Evolutionary conservation across 2,797 vertebrate species (phyloP), one percentile per base, ranked within the genome.

Genomic region (Ceryle rudis): DNA sequence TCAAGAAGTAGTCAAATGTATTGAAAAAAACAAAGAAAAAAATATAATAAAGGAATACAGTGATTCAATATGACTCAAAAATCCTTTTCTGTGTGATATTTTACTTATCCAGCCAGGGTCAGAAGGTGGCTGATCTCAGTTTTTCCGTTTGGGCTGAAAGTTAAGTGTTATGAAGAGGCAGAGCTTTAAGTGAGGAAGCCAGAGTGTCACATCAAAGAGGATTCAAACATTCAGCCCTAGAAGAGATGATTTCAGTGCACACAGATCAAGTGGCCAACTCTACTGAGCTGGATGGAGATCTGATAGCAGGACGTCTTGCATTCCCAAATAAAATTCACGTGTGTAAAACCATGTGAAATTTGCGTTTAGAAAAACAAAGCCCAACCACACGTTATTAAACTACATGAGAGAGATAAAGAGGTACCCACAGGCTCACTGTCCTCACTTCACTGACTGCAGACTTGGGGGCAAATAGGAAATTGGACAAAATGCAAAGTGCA

Each of bases 1-100:
- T 96, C 86, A 89, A 89, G 84, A 62, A 83, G 33, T 35, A 87
- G 89, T 88, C 75, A 89, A 93, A 94, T 84, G 91, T 69, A 78
- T 58, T 66, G 23, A 33, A 92, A 89, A 89, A 96, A 95, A 60
- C 55, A 84, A 84, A 84, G 5, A 16, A 37, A 46, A 21, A 46
- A 26, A n/a, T 47, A 71, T 39, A 39, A 39, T 39, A 73, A 42
- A 14, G 2, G 15, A 78, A 75, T 39, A 21, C 0, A 1, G 64
- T 23, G 10, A 55, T 33, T 77, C 12, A 37, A 8, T 65, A 42
- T 44, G 49, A 72, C 55, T 62, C 0, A 0, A 31, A 39, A 39
- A 70, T 6, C n/a, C 11, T 92, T 89, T 75, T 20, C 74, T 44
- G 22, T 20, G 22, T 28, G 39, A 31, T 54, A 51, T 55, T 85